Conservation (phyloP, 2,797 vertebrate genomes). For the Enteromius thamalakanensis region DNA sequence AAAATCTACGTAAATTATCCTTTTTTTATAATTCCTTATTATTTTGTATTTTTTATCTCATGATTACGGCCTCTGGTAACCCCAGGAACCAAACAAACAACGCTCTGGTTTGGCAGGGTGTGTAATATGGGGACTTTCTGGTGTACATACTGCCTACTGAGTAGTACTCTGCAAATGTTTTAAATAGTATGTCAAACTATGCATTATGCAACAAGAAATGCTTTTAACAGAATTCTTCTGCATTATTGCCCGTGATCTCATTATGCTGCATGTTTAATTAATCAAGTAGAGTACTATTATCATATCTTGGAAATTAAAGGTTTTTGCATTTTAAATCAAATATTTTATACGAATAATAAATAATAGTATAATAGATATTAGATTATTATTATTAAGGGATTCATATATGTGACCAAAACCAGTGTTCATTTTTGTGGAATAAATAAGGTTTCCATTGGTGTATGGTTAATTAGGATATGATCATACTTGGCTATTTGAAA, state of each 20-base stretch:
- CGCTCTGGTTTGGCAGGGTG: not conserved
- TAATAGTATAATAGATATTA: not conserved
- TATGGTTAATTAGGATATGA: too few species aligned
- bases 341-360: not conserved
- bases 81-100: not conserved
- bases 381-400: not conserved
- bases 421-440: too few species aligned
- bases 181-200: not conserved
- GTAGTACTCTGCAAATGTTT: not conserved
- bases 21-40: not conserved
- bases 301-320: not conserved
- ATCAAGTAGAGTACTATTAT: not conserved
- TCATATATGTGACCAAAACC: too few species aligned
- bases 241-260: not conserved
- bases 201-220: not conserved
- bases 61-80: not conserved
- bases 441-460: too few species aligned
- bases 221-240: not conserved
- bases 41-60: not conserved
- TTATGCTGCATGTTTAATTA: constrained; percentile 14
- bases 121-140: not conserved
- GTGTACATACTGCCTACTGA: not conserved
- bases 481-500: too few species aligned
- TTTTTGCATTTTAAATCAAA: not conserved
- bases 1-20: too few species aligned